A percentile compares a stretch with the other conserved stretches of the same genome.
These are phyloP conservation scores for Gadus chalcogrammus DNA, from an alignment of 2,113 vertebrate species.

Conservation along the genomic window DNA sequence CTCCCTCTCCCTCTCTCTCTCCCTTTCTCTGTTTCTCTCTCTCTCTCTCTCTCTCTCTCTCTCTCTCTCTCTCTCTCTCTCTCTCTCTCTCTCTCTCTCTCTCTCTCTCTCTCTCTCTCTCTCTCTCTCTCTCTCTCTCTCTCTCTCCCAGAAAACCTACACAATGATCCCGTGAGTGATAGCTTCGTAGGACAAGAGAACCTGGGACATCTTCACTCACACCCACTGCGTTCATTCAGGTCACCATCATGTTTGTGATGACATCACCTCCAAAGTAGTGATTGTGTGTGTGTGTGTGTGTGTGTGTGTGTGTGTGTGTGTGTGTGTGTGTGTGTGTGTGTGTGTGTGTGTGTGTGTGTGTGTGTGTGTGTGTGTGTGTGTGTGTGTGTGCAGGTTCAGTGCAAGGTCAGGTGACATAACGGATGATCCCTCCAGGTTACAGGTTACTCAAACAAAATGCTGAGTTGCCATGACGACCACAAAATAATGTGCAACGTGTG, in stretches of 20 bases:
- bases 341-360: constrained; percentile 18
- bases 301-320: constrained; percentile 15
- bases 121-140: not conserved
- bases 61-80: constrained; percentile 21
- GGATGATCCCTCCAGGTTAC: constrained; percentile 47
- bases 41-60: not conserved
- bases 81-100: not conserved
- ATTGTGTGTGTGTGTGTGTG: too few relatives aligned
- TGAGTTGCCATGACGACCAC: constrained; percentile 50
- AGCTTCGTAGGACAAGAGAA: not conserved
- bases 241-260: constrained; percentile 35
- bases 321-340: constrained; percentile 18
- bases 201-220: too few relatives aligned
- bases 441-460: constrained; percentile 44
- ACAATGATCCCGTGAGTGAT: not conserved
- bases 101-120: not conserved
- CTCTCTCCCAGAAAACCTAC: not conserved
- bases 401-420: constrained; percentile 65
- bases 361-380: constrained; percentile 13
- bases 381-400: constrained; percentile 48
- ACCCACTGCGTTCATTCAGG: too few relatives aligned
- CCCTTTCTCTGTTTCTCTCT: not conserved
- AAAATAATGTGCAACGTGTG: constrained; percentile 47
- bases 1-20: not conserved
- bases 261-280: constrained; percentile 29